Percentiles rank a stretch among this genome's conserved stretches.
phyloP scores from a whole-genome alignment of 2,888 invertebrate species.

The Synergus umbraculus region DNA sequence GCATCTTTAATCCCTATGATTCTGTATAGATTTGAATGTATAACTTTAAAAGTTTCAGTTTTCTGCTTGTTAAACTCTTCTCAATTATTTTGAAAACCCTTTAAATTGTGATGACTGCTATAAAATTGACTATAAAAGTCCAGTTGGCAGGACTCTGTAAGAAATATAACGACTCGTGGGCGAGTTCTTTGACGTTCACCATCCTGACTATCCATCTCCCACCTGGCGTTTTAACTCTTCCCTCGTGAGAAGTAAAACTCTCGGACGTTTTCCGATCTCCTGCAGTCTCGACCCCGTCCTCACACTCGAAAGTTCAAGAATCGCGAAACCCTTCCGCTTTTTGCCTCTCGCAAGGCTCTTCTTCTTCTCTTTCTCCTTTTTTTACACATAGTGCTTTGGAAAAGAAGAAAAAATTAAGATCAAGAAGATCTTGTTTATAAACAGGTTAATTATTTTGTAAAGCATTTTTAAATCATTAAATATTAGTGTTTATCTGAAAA shows the following conservation, averaged over 20 bases:
- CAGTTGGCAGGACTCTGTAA: neutral
- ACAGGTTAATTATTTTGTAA: neutral
- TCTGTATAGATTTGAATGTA: too few species aligned
- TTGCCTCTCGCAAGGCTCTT: neutral
- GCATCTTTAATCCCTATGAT: too few species aligned
- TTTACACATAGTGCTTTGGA: conserved; percentile 1
- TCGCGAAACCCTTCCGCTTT: conserved; percentile 34
- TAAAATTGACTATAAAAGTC: neutral
- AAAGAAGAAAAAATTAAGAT: neutral
- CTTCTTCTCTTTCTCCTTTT: neutral
- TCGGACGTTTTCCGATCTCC: conserved; percentile 73
- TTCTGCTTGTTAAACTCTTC: too few species aligned
- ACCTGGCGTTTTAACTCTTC: conserved; percentile 63
- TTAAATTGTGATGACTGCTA: too few species aligned
- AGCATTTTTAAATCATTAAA: neutral
- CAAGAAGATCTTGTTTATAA: neutral
- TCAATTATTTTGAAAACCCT: too few species aligned
- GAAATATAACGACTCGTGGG: conserved; percentile 44
- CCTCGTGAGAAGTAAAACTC: conserved; percentile 72
- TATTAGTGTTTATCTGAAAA: neutral
- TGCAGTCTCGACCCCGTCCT: conserved; percentile 73
- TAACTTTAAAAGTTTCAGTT: too few species aligned
- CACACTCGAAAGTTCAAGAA: conserved; percentile 61
- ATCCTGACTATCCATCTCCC: conserved; percentile 58
- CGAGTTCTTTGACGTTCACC: conserved; percentile 56